Conservation (phyloP, 2,113 vertebrate genomes). For the Festucalex cinctus region DNA sequence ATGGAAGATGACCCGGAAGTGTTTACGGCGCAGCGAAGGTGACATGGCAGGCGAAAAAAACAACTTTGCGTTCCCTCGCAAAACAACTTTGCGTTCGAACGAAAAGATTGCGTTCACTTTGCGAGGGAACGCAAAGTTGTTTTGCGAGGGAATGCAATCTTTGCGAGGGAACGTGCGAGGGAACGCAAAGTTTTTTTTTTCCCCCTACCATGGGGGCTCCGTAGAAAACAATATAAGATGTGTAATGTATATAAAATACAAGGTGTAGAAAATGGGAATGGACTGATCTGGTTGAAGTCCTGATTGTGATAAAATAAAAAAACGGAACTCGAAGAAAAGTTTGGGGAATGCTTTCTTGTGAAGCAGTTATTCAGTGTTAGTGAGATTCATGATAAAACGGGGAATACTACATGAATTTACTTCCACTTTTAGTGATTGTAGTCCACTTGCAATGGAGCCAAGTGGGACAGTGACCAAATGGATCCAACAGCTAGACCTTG, state of each 20-base stretch:
- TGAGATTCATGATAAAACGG: neutral
- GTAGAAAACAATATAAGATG: too few species aligned
- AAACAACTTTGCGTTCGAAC: too few species aligned
- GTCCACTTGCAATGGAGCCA: neutral
- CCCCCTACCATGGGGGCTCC: too few species aligned
- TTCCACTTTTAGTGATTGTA: neutral
- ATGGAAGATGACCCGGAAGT: too few species aligned
- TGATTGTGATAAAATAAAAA: neutral
- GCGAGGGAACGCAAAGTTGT: too few species aligned
- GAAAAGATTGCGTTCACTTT: too few species aligned
- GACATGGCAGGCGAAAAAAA: too few species aligned
- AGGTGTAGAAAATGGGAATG: constrained; percentile 1
- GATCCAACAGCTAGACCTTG: neutral
- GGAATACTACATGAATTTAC: neutral
- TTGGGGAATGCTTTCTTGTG: neutral
- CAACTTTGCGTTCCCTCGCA: too few species aligned
- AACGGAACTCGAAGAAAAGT: neutral
- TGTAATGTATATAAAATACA: neutral
- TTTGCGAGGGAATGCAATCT: too few species aligned
- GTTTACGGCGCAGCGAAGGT: too few species aligned
- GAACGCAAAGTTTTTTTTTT: too few species aligned
- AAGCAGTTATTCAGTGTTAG: neutral
- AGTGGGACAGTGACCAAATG: neutral
- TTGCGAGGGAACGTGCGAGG: too few species aligned
- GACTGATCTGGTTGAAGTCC: neutral